Base-by-base conservation (phyloP, 2,113 vertebrate genomes). In the Plecturocebus donacophilus region DNA sequence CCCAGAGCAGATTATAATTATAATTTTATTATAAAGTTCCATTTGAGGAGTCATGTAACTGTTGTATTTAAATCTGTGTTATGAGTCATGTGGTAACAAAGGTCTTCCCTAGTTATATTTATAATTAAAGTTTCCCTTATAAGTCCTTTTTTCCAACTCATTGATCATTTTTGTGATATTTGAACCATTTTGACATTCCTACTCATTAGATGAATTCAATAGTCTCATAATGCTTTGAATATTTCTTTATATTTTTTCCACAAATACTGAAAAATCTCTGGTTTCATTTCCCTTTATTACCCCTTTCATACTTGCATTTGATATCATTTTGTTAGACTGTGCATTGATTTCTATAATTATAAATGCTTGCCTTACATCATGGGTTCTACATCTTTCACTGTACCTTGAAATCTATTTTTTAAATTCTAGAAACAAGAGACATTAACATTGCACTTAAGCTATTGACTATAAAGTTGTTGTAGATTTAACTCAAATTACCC, bases 201-300 rank as follows among this genome's bases (percentile, higher is more conserved):
- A 66, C 47, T 54, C 35, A 91, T 58, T 86, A 58, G 61, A 88
- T 76, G 64, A 95, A 77, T 6, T 52, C 30, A 70, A 35, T 1
- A 61, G 7, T 30, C 4, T 86, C 7, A 71, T 32, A 83, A 32
- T 4, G 7, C 56, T 93, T 77, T 68, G 4, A 95, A 47, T 85
- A 68, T 66, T 91, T 40, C 21, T 80, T 95, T 35, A 84, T 58
- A 96, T 92, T 86, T 97, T 75, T 0, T 56, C 54, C n/a, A 89
- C 95, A 87, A 45, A 45, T 47, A 12, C 42, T 35, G 40, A 81
- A 35, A 75, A 92, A 96, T 40, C 11, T 12, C 21, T 76, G 17
- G 49, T 81, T 88, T 70, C 49, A 79, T 73, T 91, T 95, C 73
- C 16, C 3, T 70, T 89, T 93, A 52, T 76, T 79, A 71, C 3